phyloP scores from a whole-genome alignment of 2,113 vertebrate species.

The Scomber japonicus region DNA sequence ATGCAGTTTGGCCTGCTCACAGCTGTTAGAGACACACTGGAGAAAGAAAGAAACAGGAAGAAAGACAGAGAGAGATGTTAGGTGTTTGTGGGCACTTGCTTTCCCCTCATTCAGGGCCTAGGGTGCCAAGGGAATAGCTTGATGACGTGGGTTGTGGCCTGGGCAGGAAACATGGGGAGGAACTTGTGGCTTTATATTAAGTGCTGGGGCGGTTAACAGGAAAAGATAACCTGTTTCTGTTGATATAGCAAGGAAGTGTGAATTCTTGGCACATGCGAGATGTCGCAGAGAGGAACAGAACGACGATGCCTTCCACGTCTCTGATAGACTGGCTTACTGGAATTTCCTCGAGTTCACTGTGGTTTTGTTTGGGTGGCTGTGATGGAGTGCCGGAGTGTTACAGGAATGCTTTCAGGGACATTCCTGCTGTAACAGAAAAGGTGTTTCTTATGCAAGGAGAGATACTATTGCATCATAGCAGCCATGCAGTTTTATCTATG shows the following conservation, averaged over 20 bases:
- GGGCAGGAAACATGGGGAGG: conserved; percentile 82
- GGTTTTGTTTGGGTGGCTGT: conserved; percentile 66
- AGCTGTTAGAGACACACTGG: conserved; percentile 7
- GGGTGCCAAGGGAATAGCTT: conserved; percentile 70
- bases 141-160: conserved; percentile 84
- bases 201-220: conserved; percentile 82
- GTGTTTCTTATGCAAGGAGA: conserved; percentile 42
- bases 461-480: conserved; percentile 35
- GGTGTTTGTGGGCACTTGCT: conserved; percentile 69
- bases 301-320: conserved; percentile 44
- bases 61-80: conserved; percentile 30
- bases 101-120: conserved; percentile 46
- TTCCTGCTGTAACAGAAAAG: conserved; percentile 36
- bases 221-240: conserved; percentile 82
- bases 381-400: conserved; percentile 55
- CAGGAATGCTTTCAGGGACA: conserved; percentile 65
- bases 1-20: conserved; percentile 22
- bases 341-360: conserved; percentile 68
- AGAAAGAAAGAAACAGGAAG: conserved; percentile 15
- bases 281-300: conserved; percentile 50
- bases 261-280: conserved; percentile 72
- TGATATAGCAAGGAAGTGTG: conserved; percentile 77
- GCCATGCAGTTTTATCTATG: background rate
- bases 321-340: conserved; percentile 62
- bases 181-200: conserved; percentile 87